phyloP scores from a whole-genome alignment of 2,797 vertebrate genomes.

The Channallabes apus region DNA sequence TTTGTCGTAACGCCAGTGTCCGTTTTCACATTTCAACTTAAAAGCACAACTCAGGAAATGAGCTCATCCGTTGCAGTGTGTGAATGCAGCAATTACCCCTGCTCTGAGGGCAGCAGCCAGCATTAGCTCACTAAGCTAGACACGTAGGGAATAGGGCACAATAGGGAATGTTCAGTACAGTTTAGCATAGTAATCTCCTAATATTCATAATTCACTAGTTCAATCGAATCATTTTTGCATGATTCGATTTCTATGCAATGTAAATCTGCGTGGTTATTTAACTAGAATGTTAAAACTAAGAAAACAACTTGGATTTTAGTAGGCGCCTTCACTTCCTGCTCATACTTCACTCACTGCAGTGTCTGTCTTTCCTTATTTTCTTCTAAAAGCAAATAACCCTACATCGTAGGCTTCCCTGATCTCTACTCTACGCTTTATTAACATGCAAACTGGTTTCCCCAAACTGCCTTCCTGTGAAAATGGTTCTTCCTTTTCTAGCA shows the following conservation, averaged over 20 bases:
- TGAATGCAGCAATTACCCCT: too few species aligned
- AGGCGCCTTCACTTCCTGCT: slow-evolving; percentile 4
- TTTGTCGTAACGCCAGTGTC: too few species aligned
- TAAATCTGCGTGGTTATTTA: background rate
- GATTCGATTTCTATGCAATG: background rate
- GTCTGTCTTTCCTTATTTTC: background rate
- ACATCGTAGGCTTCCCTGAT: background rate
- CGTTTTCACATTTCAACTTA: too few species aligned
- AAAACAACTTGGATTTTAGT: slow-evolving; percentile 32
- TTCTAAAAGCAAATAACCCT: slow-evolving; percentile 16
- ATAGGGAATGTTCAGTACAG: background rate
- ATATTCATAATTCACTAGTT: background rate
- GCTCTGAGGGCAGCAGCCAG: too few species aligned
- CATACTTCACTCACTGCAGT: slow-evolving; percentile 33
- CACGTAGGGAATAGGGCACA: too few species aligned
- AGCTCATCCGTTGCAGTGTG: too few species aligned
- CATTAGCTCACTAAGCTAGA: too few species aligned
- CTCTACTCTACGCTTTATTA: slow-evolving; percentile 38
- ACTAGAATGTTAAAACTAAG: background rate
- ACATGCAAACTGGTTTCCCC: slow-evolving; percentile 31
- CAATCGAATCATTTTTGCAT: too few species aligned
- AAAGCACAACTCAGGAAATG: too few species aligned
- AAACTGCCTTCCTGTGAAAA: slow-evolving; percentile 24
- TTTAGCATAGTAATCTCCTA: background rate
- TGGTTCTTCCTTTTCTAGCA: slow-evolving; percentile 24